Percentiles rank a stretch among this genome's conserved stretches.
Conservation (phyloP, 2,888 invertebrate genomes). For the Melipona beecheii region DNA sequence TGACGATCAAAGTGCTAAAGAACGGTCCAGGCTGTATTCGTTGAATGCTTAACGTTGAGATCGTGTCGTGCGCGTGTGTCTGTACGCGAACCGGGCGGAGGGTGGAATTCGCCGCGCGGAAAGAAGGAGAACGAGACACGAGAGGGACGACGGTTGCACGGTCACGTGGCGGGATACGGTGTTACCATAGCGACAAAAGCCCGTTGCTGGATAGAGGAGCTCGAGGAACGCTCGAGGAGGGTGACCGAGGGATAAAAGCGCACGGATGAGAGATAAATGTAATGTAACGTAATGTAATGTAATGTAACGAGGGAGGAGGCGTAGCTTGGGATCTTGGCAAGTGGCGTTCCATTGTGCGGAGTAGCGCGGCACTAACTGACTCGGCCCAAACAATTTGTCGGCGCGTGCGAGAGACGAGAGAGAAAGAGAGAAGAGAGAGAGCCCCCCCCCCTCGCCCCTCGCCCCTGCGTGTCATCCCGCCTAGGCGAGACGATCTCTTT, state of each 20-base stretch:
- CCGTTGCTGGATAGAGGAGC: slow-evolving; percentile 64
- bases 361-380: slow-evolving; percentile 79
- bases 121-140: background rate
- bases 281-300: slow-evolving; percentile 83
- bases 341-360: slow-evolving; percentile 82
- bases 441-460: slow-evolving; percentile 31
- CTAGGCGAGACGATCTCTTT: slow-evolving; percentile 46
- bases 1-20: too few relatives aligned
- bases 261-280: slow-evolving; percentile 82
- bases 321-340: slow-evolving; percentile 72
- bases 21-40: too few relatives aligned
- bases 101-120: background rate
- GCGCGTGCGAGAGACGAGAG: slow-evolving; percentile 62
- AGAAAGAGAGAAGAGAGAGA: slow-evolving; percentile 15
- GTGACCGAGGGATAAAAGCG: slow-evolving; percentile 56
- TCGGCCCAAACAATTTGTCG: slow-evolving; percentile 84
- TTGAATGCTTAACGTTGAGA: too few relatives aligned
- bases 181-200: slow-evolving; percentile 77
- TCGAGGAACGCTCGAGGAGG: slow-evolving; percentile 21
- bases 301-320: slow-evolving; percentile 83
- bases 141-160: background rate
- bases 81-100: too few relatives aligned
- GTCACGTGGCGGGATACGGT: slow-evolving; percentile 67
- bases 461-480: slow-evolving; percentile 38
- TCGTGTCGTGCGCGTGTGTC: too few relatives aligned